Conservation (phyloP, 2,113 vertebrate genomes). For the Mormyrus iriodes region DNA sequence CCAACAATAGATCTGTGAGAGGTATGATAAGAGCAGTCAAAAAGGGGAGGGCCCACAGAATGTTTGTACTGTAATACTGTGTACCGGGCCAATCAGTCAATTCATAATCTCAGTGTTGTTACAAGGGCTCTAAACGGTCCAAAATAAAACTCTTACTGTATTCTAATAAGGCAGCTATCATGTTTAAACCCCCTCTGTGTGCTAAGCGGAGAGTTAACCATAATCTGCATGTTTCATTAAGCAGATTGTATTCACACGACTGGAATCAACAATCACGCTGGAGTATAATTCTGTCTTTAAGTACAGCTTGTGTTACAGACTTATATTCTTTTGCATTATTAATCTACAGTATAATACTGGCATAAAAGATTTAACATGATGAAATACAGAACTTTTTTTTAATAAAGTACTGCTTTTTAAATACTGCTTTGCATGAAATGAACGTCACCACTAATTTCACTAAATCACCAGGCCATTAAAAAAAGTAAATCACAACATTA, state of each 20-base stretch:
- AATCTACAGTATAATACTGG: constrained; percentile 6
- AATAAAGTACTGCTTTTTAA: constrained; percentile 5
- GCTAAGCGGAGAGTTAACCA: not conserved
- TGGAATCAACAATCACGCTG: not conserved
- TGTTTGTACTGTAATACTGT: not conserved
- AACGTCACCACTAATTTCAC: not conserved
- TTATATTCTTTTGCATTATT: not conserved
- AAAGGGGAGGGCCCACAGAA: not conserved
- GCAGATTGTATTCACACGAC: not conserved
- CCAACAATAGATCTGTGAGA: not conserved
- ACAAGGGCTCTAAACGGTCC: not conserved
- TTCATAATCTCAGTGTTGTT: not conserved
- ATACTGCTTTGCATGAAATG: constrained; percentile 5
- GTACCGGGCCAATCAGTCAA: not conserved
- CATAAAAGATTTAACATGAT: not conserved
- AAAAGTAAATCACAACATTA: not conserved
- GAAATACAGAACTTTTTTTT: not conserved
- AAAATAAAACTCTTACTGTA: not conserved
- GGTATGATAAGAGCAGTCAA: not conserved
- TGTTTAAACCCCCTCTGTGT: not conserved
- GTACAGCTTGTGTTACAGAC: not conserved
- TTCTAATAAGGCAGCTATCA: not conserved
- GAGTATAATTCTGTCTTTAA: not conserved
- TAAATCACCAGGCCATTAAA: not conserved
- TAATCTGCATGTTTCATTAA: constrained; percentile 1